phyloP scores from a whole-genome alignment of 2,797 vertebrate species.

The Cryptoprocta ferox region DNA sequence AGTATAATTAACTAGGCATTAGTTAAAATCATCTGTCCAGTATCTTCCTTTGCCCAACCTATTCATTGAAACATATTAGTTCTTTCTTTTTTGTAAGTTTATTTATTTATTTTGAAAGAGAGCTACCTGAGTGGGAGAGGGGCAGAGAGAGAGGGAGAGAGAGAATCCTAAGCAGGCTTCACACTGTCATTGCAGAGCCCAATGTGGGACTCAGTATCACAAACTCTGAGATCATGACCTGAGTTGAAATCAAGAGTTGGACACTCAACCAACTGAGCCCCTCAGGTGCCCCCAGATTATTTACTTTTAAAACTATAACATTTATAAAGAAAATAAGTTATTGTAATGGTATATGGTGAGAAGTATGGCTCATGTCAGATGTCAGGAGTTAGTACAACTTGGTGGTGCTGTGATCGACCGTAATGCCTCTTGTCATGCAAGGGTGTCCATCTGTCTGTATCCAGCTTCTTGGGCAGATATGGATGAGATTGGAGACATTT shows the following conservation, averaged over 20 bases:
- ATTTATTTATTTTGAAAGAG: too few species aligned
- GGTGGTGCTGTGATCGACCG: not conserved
- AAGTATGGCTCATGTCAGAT: not conserved
- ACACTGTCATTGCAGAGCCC: too few species aligned
- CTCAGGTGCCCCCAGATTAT: not conserved
- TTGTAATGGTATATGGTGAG: not conserved
- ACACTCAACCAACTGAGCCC: too few species aligned
- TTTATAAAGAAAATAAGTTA: not conserved
- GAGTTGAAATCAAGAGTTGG: too few species aligned
- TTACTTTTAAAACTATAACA: not conserved
- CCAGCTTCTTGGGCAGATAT: not conserved
- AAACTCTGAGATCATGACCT: too few species aligned
- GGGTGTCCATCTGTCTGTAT: not conserved
- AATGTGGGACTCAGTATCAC: too few species aligned
- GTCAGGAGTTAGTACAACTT: not conserved
- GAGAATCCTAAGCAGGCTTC: too few species aligned
- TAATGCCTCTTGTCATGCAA: not conserved
- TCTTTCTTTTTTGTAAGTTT: not conserved
- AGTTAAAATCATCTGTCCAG: slow-evolving; percentile 19
- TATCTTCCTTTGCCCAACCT: not conserved
- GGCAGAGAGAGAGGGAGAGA: too few species aligned
- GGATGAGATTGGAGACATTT: not conserved
- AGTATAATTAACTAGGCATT: slow-evolving; percentile 11
- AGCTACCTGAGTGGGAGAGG: too few species aligned
- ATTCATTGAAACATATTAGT: not conserved